A percentile compares a stretch with the other conserved stretches of the same genome.
Evolutionary conservation across 1,140 invertebrate species (phyloP).

Genomic region (Diuraphis noxia): DNA sequence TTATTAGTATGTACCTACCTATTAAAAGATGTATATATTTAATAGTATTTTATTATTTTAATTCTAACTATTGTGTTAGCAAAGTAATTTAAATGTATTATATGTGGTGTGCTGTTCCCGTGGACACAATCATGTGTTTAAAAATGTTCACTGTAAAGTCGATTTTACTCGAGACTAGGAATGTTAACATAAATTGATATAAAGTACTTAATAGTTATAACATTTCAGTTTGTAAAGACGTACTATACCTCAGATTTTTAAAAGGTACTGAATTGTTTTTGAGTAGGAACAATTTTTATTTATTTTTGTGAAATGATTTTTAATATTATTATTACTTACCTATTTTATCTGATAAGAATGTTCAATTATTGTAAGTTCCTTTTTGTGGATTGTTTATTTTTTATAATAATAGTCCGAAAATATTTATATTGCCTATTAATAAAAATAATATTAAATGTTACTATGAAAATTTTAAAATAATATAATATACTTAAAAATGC

Average conservation of each 20-base stretch:
- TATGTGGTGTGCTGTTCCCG: neutral
- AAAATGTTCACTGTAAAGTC: neutral
- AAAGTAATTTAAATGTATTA: neutral
- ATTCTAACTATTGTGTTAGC: neutral
- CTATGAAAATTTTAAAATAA: neutral
- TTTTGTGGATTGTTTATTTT: conserved; percentile 33
- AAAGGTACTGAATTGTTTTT: neutral
- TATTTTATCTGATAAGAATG: conserved; percentile 33
- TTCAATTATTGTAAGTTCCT: conserved; percentile 50
- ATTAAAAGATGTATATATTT: neutral
- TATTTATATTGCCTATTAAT: conserved; percentile 11
- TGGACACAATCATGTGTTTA: neutral
- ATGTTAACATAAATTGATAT: neutral
- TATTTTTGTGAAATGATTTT: neutral
- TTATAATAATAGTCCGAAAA: conserved; percentile 27
- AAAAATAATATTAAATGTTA: conserved; percentile 15
- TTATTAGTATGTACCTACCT: neutral
- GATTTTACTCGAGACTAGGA: neutral
- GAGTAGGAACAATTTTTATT: neutral
- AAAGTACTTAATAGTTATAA: neutral
- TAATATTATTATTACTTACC: neutral
- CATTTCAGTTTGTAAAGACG: neutral
- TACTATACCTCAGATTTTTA: neutral
- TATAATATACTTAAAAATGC: conserved; percentile 19
- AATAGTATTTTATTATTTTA: neutral